Evolutionary conservation across 2,113 vertebrate genomes (phyloP), one percentile per base, ranked within the genome.

Genomic region (Polypterus bichir): DNA sequence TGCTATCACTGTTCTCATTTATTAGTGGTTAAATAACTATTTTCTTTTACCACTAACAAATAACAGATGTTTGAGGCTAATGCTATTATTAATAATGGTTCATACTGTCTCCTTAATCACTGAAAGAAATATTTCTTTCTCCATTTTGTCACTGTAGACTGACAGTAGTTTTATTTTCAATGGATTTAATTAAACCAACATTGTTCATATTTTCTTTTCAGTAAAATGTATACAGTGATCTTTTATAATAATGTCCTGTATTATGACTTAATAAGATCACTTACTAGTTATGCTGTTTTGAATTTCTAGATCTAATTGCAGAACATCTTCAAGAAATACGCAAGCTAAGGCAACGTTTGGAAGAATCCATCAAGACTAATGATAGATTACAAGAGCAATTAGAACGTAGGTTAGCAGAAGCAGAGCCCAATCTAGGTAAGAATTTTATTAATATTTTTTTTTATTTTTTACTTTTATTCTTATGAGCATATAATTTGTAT

Each of bases 271-370:
- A 45, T 4, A 7, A 3, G 45, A 56, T 4, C 27, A 27, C 27
- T 27, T 27, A 27, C 27, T 27, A 27, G 27, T 27, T 27, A 27
- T 61, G 11, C 67, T 46, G 70, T 54, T 76, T 78, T 65, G 59
- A 79, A 78, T 70, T 62, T 61, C 68, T 75, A 98, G 95, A 89
- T 65, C 75, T 93, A 69, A 71, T 97, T 70, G 88, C 87, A 71
- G 92, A 94, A 67, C 91, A 97, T 63, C 83, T 97, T 47, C 90
- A 88, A 69, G 95, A 98, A 83, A 91, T 97, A 69, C 82, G 93
- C 67, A 83, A 86, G 62, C 73, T 98, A 70, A 84, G 92, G 59
- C 85, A 84, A 57, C 89, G 80, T 44, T 84, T 98, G 62, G 95
- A 97, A 73, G 90, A 97, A 70, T 94, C 89, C 65, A 98, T 97